Conservation (phyloP, 37 sponge, comb jelly and placozoan genomes). For the Tethya wilhelma region DNA sequence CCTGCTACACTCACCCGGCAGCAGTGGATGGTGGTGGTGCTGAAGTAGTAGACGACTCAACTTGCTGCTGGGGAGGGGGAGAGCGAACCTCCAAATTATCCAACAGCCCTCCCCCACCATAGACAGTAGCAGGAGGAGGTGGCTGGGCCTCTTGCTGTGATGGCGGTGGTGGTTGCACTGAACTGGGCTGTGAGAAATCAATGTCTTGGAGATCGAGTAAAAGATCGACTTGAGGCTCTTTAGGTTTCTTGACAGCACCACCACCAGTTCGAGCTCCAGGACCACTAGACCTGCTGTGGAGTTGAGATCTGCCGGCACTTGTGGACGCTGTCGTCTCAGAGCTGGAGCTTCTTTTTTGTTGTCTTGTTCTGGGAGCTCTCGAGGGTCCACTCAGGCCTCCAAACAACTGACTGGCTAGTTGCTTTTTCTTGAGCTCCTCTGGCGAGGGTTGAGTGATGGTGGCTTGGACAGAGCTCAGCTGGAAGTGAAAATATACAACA, state of each 20-base stretch:
- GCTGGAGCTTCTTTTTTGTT: constrained; percentile 9
- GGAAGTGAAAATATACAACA: neutral
- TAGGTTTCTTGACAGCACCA: neutral
- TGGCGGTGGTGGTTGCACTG: neutral
- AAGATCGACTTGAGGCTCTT: constrained; percentile 13
- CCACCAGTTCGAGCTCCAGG: no score
- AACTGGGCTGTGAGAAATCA: constrained; percentile 14
- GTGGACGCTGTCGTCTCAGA: neutral
- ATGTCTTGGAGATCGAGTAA: constrained; percentile 10
- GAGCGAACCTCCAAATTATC: neutral
- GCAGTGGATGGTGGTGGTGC: neutral
- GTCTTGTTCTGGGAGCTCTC: constrained; percentile 28
- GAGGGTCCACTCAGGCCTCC: constrained; percentile 54
- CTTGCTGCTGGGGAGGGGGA: neutral
- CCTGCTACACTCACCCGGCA: neutral
- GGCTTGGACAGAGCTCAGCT: constrained; percentile 28
- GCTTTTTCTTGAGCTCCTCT: constrained; percentile 54
- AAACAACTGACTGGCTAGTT: constrained; percentile 77
- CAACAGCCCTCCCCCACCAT: constrained; percentile 1
- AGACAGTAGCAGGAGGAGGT: neutral
- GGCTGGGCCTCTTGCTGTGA: neutral
- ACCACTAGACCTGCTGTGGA: no score
- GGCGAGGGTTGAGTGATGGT: constrained; percentile 5
- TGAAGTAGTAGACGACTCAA: no score
- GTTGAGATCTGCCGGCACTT: no score